Base-by-base conservation (phyloP, 2,888 invertebrate genomes). In the Candidula unifasciata region DNA sequence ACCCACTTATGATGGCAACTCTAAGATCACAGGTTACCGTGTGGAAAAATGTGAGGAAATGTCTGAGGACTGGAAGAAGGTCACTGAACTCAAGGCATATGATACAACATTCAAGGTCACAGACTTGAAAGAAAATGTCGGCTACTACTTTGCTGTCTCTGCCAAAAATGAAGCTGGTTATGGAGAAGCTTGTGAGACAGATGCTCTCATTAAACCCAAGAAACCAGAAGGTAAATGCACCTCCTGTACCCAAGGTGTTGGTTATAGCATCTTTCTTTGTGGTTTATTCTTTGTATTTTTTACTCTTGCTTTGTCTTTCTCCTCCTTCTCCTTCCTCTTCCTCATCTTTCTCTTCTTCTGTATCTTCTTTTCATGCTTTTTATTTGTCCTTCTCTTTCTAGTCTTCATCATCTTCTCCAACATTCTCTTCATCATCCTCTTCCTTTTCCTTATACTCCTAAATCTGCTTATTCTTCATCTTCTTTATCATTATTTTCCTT, bases 61-160 rank as follows among this genome's bases (percentile, higher is more conserved):
- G 24, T 74, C 85, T 3, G 87, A 88, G 6, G 79, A 88, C 52
- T 89, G 89, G 89, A 84, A 82, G 73, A 88, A 87, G 79, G 88
- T 89, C 27, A 84, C 85, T 44, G 87, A 88, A 21, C 76, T 88
- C 35, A 85, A 86, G 71, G 33, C 86, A 35, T 87, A 66, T 10
- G 88, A 89, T 66, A 88, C 87, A 27, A 85, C 82, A 35, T 85
- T 77, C 84, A 89, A 87, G 80, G 87, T 89, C 30, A 86, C 86
- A 24, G 86, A 87, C 64, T 86, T 91, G 83, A 87, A 88, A 60
- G 89, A 90, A 35, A 90, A 88, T 60, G 87, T 86, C 27, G 87
- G 85, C 57, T 93, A 92, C 85, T 88, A 90, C 78, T 93, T 93
- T 88, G 86, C 91, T 30, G 89, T 93, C 24, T 85, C 89, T n/a